phyloP scores from a whole-genome alignment of 2,888 invertebrate genomes.

The Phanerotoma sp. region DNA sequence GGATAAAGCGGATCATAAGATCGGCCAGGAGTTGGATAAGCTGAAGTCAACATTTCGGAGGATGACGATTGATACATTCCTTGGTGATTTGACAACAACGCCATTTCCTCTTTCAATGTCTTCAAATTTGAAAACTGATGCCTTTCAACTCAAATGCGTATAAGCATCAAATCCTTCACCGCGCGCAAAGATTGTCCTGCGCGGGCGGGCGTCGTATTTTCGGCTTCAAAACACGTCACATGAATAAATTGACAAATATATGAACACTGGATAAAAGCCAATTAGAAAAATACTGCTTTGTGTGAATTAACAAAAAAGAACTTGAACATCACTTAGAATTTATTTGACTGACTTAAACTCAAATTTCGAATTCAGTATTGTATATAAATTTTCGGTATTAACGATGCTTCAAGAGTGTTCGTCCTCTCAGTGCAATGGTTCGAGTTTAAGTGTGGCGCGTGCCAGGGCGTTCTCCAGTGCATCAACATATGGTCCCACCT shows the following conservation, averaged over 20 bases:
- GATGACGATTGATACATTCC: constrained; percentile 41
- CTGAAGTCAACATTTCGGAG: constrained; percentile 43
- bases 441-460: constrained; percentile 55
- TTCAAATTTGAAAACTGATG: no score
- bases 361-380: neutral
- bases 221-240: constrained; percentile 12
- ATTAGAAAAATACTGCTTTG: no score
- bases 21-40: constrained; percentile 36
- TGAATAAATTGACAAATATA: neutral
- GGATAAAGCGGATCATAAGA: constrained; percentile 45
- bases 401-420: constrained; percentile 28
- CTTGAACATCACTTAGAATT: neutral
- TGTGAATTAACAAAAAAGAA: neutral
- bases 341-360: neutral
- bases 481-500: constrained; percentile 53
- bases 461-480: constrained; percentile 49
- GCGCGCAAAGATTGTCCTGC: constrained; percentile 6
- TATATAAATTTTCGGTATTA: neutral
- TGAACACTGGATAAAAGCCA: no score
- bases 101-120: constrained; percentile 40
- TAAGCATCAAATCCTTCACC: no score
- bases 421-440: constrained; percentile 46
- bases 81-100: constrained; percentile 48
- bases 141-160: no score
- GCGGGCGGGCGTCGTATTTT: constrained; percentile 10